Base-by-base conservation (phyloP, 2,888 invertebrate species). In the Eupithecia subumbrata region DNA sequence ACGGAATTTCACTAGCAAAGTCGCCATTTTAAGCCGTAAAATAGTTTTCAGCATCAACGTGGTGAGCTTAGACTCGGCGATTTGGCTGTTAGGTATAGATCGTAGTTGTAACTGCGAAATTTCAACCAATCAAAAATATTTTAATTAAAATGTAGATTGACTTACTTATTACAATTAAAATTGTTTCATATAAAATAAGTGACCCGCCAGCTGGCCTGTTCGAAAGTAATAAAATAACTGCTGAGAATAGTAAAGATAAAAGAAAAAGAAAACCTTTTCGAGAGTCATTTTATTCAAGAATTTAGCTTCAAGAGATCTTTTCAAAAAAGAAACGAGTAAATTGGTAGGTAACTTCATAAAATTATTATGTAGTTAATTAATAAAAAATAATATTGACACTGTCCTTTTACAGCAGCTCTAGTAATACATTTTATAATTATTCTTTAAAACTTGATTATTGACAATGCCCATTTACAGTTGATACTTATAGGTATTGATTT, bases 201-300 rank as follows among this genome's bases (percentile, higher is more conserved):
- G 22, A 25, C 14, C 14, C 60, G 25, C 12, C 56, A 60, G 22
- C 60, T 60, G 60, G 22, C 0, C 14, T 14, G 5, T 60, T 56
- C 12, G 60, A 60, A 25, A 60, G 60, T 60, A 60, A 60, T 60
- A 60, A 60, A 60, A 64, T 34, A 64, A 34, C 18, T 8, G 64
- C 60, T 64, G 34, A 18, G 34, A 64, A 64, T 18, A 64, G 34
- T 18, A 30, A 18, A 30, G 7, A 8, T 30, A 64, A 70, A 68
- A 43, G 73, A 63, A 63, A 48, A 40, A 69, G 70, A 76, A 75
- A 76, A 71, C 64, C 64, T 71, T 71, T 68, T 68, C 40, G 48
- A 76, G 18, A 56, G 67, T 63, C 40, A 66, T 52, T 76, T 77
- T 74, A 63, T 67, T 60, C 69, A 37, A 22, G 72, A 74, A 74